phyloP scores from a whole-genome alignment of 2,888 invertebrate species.

The Tetragonisca angustula region DNA sequence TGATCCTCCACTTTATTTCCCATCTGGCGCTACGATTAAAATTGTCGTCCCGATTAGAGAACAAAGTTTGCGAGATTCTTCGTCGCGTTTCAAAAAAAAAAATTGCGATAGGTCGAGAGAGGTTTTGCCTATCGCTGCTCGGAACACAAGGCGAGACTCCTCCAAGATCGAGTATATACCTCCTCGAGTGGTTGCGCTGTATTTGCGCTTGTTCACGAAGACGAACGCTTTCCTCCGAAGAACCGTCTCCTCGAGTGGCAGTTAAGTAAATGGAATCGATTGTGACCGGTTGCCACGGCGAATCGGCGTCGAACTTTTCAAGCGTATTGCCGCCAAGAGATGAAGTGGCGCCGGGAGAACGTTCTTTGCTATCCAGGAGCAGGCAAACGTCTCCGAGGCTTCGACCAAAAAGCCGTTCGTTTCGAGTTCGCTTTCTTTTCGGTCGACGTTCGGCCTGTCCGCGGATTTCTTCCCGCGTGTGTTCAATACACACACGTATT shows the following conservation, averaged over 20 bases:
- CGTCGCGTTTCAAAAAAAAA: background rate
- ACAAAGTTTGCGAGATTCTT: background rate
- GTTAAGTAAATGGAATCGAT: conserved; percentile 72
- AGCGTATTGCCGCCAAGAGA: conserved; percentile 52
- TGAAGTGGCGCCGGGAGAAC: conserved; percentile 50
- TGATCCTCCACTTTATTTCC: background rate
- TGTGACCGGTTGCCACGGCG: conserved; percentile 49
- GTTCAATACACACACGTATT: conserved; percentile 47
- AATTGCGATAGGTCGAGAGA: background rate
- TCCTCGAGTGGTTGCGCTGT: background rate
- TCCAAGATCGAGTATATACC: background rate
- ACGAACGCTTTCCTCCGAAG: conserved; percentile 43
- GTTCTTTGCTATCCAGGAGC: conserved; percentile 16
- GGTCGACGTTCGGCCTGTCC: conserved; percentile 15
- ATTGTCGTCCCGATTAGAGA: background rate
- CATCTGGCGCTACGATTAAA: background rate
- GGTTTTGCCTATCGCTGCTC: background rate
- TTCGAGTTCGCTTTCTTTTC: conserved; percentile 18
- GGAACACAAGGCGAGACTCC: background rate
- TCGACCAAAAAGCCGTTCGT: background rate
- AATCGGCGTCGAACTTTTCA: conserved; percentile 63
- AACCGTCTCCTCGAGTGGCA: conserved; percentile 48
- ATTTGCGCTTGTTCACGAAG: conserved; percentile 2
- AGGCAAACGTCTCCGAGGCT: conserved; percentile 1
- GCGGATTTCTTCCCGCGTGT: conserved; percentile 14